These are phyloP conservation scores for Drosophila nikananu DNA, from an alignment of 1,140 invertebrate genomes.

Conservation along the genomic window DNA sequence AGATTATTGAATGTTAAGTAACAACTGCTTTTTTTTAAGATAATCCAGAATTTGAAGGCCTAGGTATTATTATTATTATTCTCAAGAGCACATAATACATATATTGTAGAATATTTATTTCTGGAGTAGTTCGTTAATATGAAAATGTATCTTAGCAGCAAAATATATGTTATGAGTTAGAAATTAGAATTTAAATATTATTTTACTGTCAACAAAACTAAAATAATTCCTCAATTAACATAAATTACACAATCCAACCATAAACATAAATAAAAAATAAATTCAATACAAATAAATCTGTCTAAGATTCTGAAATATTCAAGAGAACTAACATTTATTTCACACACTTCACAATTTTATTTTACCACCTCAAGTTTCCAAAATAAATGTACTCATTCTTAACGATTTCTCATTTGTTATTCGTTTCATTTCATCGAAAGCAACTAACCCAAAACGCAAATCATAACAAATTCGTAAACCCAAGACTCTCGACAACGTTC, in stretches of 20 bases:
- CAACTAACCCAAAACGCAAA: conserved; percentile 37
- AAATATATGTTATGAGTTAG: no score
- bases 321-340: not conserved
- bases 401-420: conserved; percentile 64
- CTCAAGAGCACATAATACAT: no score
- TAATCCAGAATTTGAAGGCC: not conserved
- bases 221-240: not conserved
- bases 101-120: not conserved
- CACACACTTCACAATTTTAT: not conserved
- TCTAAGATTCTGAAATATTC: no score
- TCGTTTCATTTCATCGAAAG: conserved; percentile 66
- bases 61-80: not conserved
- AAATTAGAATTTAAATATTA: not conserved
- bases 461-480: conserved; percentile 56
- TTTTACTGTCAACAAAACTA: no score
- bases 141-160: not conserved
- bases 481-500: conserved; percentile 47
- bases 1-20: no score
- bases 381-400: conserved; percentile 41
- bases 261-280: not conserved
- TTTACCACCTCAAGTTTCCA: not conserved
- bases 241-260: not conserved
- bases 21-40: no score
- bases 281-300: not conserved
- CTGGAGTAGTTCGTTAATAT: not conserved